Evolutionary conservation across 2,888 invertebrate genomes (phyloP), one percentile per base, ranked within the genome.

Genomic region (Trissonchulus sp.): DNA sequence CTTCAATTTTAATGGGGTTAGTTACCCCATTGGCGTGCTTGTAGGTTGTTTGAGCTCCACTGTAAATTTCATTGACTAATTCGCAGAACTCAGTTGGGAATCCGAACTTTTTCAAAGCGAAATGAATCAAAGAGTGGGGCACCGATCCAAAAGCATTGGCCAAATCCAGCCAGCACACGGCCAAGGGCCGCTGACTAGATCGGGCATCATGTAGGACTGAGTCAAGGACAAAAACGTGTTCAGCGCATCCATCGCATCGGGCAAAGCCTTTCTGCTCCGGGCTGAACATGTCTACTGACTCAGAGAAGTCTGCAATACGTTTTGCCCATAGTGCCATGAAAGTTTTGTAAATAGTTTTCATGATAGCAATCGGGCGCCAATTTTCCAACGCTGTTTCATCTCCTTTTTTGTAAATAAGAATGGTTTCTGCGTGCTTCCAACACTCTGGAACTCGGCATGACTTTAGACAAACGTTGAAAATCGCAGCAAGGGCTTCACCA

Each of bases 81-180:
- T 15, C 8, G 48, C 72, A 35, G 1, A 62, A 1, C 18, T 28
- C 2, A 0, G n/a, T 60, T 8, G 23, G 1, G 0, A 78, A 63
- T 15, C 75, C 73, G 71, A 23, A 1, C 75, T 69, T 48, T 1
- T 35, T 1, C 0, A 79, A 63, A 1, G 76, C 33, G 2, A 3
- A 3, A 8, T 72, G 31, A n/a, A 78, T 77, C 30, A 71, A 0
- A 72, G 74, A 0, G 76, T 85, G 85, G 23, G 85, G 83, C 1
- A 85, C 77, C 1, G 83, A 83, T 0, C 82, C 83, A 76, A 85
- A 85, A 0, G 85, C 85, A 38, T 86, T 86, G 3, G 82, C 75
- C 1, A 85, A 77, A 75, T 86, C 84, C 63, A 85, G 76, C 83
- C 84, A 85, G 1, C 84, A 82, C 0, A 85, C 78, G 23, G 79